phyloP scores from a whole-genome alignment of 2,113 vertebrate species.

The Aspiorhynchus laticeps region DNA sequence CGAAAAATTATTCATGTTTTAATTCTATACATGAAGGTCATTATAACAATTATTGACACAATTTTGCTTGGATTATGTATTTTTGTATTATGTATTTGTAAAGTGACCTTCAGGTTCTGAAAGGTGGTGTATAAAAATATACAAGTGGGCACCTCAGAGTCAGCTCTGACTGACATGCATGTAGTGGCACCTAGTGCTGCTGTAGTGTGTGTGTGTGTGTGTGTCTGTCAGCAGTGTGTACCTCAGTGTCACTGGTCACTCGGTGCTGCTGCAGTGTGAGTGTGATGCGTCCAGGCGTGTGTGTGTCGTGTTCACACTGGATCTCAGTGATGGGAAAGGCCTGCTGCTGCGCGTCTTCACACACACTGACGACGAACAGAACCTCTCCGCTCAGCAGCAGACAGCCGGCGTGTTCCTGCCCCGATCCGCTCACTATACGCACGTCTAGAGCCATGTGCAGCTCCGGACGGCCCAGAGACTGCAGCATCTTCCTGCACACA shows the following conservation, averaged over 20 bases:
- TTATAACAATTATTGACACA: too few relatives aligned
- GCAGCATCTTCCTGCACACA: constrained; percentile 93
- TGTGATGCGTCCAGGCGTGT: constrained; percentile 77
- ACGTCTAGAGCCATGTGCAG: constrained; percentile 94
- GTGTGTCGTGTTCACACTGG: constrained; percentile 82
- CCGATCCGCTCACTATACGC: constrained; percentile 89
- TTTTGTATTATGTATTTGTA: too few relatives aligned
- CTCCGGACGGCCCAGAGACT: constrained; percentile 91
- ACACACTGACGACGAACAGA: constrained; percentile 94
- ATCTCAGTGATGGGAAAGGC: constrained; percentile 97
- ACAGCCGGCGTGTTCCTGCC: constrained; percentile 92
- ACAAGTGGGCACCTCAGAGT: too few relatives aligned
- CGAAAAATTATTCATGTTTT: too few relatives aligned
- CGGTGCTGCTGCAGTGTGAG: constrained; percentile 90
- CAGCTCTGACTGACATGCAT: too few relatives aligned
- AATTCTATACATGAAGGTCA: too few relatives aligned
- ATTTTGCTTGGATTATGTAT: too few relatives aligned
- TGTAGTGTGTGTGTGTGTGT: too few relatives aligned
- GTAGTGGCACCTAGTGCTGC: too few relatives aligned
- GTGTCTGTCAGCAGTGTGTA: constrained; percentile 54
- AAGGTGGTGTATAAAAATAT: too few relatives aligned
- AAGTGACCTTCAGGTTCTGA: too few relatives aligned
- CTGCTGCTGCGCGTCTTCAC: constrained; percentile 97
- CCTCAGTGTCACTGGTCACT: constrained; percentile 76
- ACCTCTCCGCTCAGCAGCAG: constrained; percentile 94